phyloP scores from a whole-genome alignment of 2,113 vertebrate genomes.

The Todiramphus chloris region DNA sequence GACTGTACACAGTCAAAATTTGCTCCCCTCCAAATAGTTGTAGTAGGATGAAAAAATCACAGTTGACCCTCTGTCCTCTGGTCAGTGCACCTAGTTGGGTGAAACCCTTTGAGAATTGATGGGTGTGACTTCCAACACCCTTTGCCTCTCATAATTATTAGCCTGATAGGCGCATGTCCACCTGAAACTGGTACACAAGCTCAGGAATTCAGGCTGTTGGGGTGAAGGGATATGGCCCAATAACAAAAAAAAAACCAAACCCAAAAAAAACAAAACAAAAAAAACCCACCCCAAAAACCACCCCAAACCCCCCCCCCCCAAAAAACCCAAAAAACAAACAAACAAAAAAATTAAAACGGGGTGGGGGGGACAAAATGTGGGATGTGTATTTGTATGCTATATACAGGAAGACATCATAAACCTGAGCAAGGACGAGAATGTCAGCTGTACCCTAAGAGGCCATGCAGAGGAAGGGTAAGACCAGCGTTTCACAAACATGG shows the following conservation, averaged over 20 bases:
- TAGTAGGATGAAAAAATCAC: neutral
- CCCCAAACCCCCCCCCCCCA: no score
- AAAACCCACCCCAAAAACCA: no score
- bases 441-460: neutral
- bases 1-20: neutral
- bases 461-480: neutral
- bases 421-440: accelerated
- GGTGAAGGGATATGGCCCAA: accelerated
- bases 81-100: neutral
- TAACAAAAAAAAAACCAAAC: neutral
- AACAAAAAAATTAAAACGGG: neutral
- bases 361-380: neutral
- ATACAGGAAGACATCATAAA: neutral
- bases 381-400: neutral
- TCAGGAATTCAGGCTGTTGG: neutral
- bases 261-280: neutral
- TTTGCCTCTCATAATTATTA: accelerated
- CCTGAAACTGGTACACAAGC: neutral
- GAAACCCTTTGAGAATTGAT: neutral
- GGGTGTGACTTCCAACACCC: neutral
- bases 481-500: neutral
- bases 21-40: neutral
- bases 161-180: neutral
- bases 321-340: neutral
- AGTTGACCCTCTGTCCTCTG: accelerated